phyloP scores from a whole-genome alignment of 2,113 vertebrate genomes.

The Brachyhypopomus gauderio region DNA sequence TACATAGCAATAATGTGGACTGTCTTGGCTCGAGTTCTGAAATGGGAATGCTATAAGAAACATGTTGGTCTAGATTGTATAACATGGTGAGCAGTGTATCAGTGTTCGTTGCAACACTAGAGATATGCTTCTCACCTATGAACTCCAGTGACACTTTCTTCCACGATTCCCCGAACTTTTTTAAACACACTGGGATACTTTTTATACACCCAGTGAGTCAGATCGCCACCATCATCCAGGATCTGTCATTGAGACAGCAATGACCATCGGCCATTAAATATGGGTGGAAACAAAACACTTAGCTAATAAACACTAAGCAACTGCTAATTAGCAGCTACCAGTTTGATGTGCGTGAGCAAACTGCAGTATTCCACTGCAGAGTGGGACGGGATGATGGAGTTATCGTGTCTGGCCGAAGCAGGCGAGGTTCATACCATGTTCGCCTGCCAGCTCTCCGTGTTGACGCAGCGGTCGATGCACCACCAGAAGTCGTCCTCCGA shows the following conservation, averaged over 20 bases:
- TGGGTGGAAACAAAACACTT: too few species aligned
- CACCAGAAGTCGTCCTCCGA: conserved; percentile 99
- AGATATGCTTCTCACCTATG: conserved; percentile 81
- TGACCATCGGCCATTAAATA: background rate
- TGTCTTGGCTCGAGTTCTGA: too few species aligned
- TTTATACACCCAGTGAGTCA: conserved; percentile 99
- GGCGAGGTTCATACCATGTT: conserved; percentile 85
- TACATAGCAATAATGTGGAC: too few species aligned
- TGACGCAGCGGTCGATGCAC: conserved; percentile 97
- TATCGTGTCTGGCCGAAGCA: background rate
- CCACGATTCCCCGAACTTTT: conserved; percentile 95
- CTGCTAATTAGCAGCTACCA: too few species aligned
- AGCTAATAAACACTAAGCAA: too few species aligned
- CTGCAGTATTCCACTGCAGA: background rate
- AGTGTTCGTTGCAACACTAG: too few species aligned
- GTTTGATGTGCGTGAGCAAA: background rate
- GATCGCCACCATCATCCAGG: conserved; percentile 95
- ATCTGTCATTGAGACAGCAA: conserved; percentile 73
- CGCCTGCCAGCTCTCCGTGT: conserved; percentile 92
- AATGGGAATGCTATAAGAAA: too few species aligned
- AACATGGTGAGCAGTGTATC: too few species aligned
- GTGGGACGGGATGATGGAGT: background rate
- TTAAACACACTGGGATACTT: conserved; percentile 97
- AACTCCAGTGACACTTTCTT: conserved; percentile 98
- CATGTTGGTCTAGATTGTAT: too few species aligned